Base-by-base conservation (phyloP, 2,888 invertebrate species). In the Hemicrepidius hirtus region DNA sequence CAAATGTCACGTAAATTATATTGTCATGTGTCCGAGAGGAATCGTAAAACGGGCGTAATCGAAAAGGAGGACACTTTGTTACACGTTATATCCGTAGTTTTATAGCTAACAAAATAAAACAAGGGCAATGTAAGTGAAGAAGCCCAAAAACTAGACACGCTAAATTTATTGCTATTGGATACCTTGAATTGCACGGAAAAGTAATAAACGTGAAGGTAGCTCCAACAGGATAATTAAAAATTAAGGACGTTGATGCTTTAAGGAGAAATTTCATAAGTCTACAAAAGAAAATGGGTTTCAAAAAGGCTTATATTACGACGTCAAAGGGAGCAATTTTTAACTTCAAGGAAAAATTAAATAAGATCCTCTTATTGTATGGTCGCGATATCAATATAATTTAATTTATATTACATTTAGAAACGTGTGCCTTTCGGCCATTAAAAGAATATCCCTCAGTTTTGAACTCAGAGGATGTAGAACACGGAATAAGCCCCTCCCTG, bases 1-100 rank as follows among this genome's bases (percentile, higher is more conserved):
- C 57, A 49, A 66, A 65, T 59, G 35, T 46, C 55, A 44, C 66
- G 55, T 66, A 66, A 66, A 66, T 66, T 66, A 66, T 66, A 66
- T 66, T 66, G 55, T 64, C 64, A 55, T 66, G 66, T 66, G 44
- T 66, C 66, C 66, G 53, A 55, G n/a, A 55, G 66, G 66, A 66
- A 66, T 57, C 66, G 66, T 66, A 66, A 66, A 66, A 57, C 44
- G 66, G 35, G 49, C 37, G 35, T 64, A 66, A 55, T 55, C 66
- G 66, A 55, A 66, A 57, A 41, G 55, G 55, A 44, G 53, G 57
- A 66, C 55, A 66, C 32, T 66, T 66, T 66, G 66, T 66, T 66
- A 66, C 66, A 66, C 66, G 55, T 55, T 57, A 57, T 66, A 66
- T 55, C 44, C 44, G 57, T 28, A 57, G 55, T 41, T 66, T 66